A percentile compares a stretch with the other conserved stretches of the same genome.
phyloP scores from a whole-genome alignment of 2,888 invertebrate genomes.

The Caenorhabditis sulstoni region DNA sequence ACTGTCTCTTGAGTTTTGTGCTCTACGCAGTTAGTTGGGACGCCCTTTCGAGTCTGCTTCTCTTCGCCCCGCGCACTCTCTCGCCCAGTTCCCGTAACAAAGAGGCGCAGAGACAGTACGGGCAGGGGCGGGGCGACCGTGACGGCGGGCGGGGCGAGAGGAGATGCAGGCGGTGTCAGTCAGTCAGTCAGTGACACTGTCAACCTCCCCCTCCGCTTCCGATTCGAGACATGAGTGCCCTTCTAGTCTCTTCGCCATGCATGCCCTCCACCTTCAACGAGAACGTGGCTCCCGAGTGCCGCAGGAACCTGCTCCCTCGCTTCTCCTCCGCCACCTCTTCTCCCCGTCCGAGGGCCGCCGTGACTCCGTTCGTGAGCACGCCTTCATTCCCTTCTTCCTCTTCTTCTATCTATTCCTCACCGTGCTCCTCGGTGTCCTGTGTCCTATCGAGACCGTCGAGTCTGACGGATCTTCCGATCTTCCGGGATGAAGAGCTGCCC shows the following conservation, averaged over 20 bases:
- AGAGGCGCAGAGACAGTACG: slow-evolving; percentile 13
- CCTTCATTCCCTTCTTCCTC: slow-evolving; percentile 19
- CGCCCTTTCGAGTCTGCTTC: slow-evolving; percentile 2
- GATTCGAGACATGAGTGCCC: slow-evolving; percentile 29
- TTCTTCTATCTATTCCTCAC: neutral
- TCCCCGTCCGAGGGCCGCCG: slow-evolving; percentile 22
- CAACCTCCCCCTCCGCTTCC: no score
- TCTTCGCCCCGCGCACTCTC: neutral
- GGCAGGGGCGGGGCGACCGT: slow-evolving; percentile 5
- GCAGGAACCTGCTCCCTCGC: slow-evolving; percentile 40
- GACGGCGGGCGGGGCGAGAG: slow-evolving; percentile 16
- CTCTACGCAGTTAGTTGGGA: neutral
- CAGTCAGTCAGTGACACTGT: slow-evolving; percentile 27
- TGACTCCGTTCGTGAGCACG: slow-evolving; percentile 35
- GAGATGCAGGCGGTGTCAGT: slow-evolving; percentile 10
- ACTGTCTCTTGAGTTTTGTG: neutral
- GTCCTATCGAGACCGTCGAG: slow-evolving; percentile 38
- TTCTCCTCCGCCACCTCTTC: neutral
- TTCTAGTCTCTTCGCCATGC: slow-evolving; percentile 34
- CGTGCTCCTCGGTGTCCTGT: neutral
- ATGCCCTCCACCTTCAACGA: slow-evolving; percentile 28
- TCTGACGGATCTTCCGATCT: slow-evolving; percentile 36
- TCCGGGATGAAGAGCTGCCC: slow-evolving; percentile 5
- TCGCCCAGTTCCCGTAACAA: neutral
- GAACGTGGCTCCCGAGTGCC: slow-evolving; percentile 48